These are phyloP conservation scores for Antedon mediterranea DNA, from an alignment of 53 echinoderm and acorn worm genomes.

Conservation along the genomic window DNA sequence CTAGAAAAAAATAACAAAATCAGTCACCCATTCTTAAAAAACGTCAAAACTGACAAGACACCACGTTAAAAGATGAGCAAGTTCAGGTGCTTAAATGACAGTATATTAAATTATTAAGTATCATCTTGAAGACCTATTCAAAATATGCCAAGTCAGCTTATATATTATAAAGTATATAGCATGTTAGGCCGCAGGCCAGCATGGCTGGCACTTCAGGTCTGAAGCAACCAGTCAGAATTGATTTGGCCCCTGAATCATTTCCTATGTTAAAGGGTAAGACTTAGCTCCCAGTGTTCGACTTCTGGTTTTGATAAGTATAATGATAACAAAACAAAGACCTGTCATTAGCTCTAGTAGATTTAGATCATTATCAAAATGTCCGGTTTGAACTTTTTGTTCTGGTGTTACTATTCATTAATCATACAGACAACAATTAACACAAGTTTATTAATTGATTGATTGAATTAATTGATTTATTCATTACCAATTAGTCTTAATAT, in stretches of 20 bases:
- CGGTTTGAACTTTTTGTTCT: background rate
- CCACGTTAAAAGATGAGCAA: background rate
- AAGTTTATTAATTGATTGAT: too few relatives aligned
- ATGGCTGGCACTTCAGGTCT: background rate
- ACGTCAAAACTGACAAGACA: background rate
- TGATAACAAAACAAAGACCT: background rate
- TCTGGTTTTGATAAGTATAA: background rate
- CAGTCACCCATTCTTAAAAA: too few relatives aligned
- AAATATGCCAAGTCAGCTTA: background rate
- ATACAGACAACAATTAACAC: too few relatives aligned
- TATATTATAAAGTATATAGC: background rate
- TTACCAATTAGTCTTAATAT: too few relatives aligned
- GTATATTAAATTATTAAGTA: background rate
- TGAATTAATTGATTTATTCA: too few relatives aligned
- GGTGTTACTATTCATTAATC: too few relatives aligned
- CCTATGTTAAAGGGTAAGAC: background rate
- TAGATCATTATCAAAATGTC: background rate
- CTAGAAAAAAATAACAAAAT: too few relatives aligned
- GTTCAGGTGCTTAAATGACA: background rate
- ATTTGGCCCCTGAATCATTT: background rate
- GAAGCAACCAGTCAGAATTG: background rate
- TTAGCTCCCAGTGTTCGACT: background rate
- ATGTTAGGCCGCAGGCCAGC: background rate
- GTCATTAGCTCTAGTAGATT: background rate
- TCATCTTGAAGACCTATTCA: background rate